Base-by-base conservation (phyloP, 2,888 invertebrate genomes). In the Aspidiotus rigidus region DNA sequence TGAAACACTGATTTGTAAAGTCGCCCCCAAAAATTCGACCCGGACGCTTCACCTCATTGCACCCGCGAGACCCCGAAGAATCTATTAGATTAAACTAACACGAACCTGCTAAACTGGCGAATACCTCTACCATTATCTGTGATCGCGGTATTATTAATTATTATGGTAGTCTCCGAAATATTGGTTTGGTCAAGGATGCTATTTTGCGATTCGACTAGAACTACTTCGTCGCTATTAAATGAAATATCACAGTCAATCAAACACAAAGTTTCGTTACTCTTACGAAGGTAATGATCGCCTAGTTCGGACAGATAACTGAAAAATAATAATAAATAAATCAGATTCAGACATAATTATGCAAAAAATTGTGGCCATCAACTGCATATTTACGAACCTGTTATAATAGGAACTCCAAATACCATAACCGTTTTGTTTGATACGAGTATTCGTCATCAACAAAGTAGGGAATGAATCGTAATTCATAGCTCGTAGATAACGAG, bases 71-170 rank as follows among this genome's bases (percentile, higher is more conserved):
- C 13, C 7, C 16, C 41, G 55, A 59, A 17, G 17, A 13, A 17
- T 17, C 42, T 3, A 13, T n/a, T 10, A 15, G 28, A 5, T 28
- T 28, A 28, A 28, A 28, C 28, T 28, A 28, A 28, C 28, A 28
- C 28, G 28, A 28, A 78, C 78, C 78, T 80, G 57, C 94, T 93
- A 75, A 91, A 89, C 74, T 97, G 96, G 69, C 85, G 84, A 72
- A 97, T 86, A 13, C 96, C 93, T 77, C 84, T 85, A 0, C 89
- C 89, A 77, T 99, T 99, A 75, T 92, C 89, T 0, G 86, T 86
- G 54, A 99, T 89, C 71, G 88, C 80, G 64, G 89, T 89, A 73
- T 86, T 86, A 74, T 95, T 94, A 2, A 99, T 83, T 80, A 90
- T 90, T 72, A 97, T 86, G 0, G 89, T 88, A 62, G 97, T 88